A percentile compares a stretch with the other conserved stretches of the same genome.
These are phyloP conservation scores for Peucedramus taeniatus DNA, from an alignment of 2,113 vertebrate species.

Conservation along the genomic window DNA sequence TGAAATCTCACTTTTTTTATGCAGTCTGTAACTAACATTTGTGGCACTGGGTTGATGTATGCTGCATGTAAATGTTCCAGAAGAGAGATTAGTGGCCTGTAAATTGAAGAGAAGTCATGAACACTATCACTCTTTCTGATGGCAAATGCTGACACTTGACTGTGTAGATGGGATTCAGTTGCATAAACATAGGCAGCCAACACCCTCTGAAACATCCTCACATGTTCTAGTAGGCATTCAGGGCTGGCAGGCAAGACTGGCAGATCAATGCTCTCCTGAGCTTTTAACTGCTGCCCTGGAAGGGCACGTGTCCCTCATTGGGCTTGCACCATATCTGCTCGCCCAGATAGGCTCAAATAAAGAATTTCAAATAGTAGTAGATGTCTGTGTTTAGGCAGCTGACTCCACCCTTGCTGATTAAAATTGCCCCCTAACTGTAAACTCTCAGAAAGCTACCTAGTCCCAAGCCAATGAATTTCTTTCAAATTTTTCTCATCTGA, in stretches of 20 bases:
- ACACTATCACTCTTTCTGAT: neutral
- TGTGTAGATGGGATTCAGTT: neutral
- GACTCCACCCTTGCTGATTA: neutral
- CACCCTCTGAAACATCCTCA: neutral
- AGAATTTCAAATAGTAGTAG: neutral
- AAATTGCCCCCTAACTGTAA: neutral
- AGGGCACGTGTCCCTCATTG: neutral
- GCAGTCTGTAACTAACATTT: neutral
- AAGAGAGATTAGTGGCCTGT: neutral
- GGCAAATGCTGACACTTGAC: neutral
- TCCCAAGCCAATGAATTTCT: neutral
- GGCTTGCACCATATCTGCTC: neutral
- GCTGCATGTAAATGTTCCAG: neutral
- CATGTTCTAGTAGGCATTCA: neutral
- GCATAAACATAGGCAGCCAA: neutral
- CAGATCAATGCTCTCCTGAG: neutral
- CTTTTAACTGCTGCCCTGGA: neutral
- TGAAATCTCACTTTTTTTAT: neutral
- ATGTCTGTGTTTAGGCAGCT: neutral
- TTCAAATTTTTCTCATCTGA: conserved; percentile 23
- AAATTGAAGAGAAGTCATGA: neutral
- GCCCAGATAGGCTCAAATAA: neutral
- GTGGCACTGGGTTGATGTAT: neutral
- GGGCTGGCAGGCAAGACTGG: neutral
- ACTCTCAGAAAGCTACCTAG: neutral